Conservation (phyloP, 2,113 vertebrate genomes). For the Cololabis saira region DNA sequence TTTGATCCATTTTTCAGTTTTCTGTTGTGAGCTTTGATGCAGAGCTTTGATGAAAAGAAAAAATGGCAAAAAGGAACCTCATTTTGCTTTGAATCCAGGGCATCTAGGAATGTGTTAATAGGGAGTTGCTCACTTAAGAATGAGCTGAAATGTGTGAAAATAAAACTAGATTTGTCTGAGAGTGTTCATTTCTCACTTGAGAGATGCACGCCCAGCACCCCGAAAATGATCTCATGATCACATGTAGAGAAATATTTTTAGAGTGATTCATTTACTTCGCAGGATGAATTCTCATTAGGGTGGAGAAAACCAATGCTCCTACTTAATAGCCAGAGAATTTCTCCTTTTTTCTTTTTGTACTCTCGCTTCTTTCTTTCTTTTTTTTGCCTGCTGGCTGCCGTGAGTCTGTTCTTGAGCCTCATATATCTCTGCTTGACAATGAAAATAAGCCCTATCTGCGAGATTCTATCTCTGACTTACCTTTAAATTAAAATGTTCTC, state of each 20-base stretch:
- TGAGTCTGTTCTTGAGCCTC: conserved; percentile 28
- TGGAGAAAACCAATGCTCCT: conserved; percentile 68
- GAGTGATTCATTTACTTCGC: conserved; percentile 61
- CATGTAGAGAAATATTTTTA: conserved; percentile 65
- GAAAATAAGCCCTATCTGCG: conserved; percentile 45
- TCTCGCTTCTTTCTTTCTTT: conserved; percentile 5
- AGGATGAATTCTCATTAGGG: conserved; percentile 71
- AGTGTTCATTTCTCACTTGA: conserved; percentile 20
- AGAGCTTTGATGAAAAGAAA: not conserved
- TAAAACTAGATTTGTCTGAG: conserved; percentile 21
- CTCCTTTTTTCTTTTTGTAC: not conserved
- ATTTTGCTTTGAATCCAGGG: not conserved
- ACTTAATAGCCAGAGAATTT: conserved; percentile 42
- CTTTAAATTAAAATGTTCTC: not conserved
- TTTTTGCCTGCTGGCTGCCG: conserved; percentile 47
- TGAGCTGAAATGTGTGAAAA: conserved; percentile 33
- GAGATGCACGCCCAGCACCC: conserved; percentile 46
- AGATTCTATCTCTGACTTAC: conserved; percentile 14
- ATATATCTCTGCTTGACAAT: conserved; percentile 38
- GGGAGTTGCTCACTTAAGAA: conserved; percentile 24
- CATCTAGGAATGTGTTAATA: not conserved
- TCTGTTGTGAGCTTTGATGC: conserved; percentile 10
- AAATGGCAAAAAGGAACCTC: no score
- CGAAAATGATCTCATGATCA: conserved; percentile 70
- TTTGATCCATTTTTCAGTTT: not conserved